Conservation (phyloP, 2,797 vertebrate genomes). For the Spheniscus humboldti region DNA sequence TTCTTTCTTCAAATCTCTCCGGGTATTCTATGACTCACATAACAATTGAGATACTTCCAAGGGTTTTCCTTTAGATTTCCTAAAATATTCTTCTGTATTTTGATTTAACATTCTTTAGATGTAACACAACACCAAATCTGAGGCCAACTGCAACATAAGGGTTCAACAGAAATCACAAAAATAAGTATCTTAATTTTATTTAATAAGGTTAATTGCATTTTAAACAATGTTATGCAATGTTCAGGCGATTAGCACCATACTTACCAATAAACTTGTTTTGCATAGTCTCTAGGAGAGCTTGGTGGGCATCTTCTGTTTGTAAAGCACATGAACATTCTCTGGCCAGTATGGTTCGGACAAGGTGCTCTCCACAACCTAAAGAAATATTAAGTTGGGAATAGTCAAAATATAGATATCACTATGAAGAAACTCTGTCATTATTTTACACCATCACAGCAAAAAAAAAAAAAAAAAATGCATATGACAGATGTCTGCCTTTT, state of each 20-base stretch:
- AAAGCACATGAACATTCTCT: conserved; percentile 95
- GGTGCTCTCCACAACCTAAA: conserved; percentile 97
- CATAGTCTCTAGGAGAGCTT: conserved; percentile 97
- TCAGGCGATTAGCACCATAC: conserved; percentile 50
- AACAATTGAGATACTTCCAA: conserved; percentile 41
- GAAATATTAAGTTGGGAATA: conserved; percentile 23
- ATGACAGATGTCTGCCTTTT: neutral
- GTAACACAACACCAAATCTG: neutral
- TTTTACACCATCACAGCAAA: neutral
- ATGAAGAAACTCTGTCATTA: neutral
- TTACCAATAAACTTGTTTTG: conserved; percentile 99
- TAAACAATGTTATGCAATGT: neutral
- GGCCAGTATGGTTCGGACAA: conserved; percentile 96
- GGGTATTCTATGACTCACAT: conserved; percentile 37
- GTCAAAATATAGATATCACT: neutral
- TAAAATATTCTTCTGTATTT: conserved; percentile 17
- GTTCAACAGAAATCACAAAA: neutral
- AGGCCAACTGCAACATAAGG: neutral
- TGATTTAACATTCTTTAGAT: conserved; percentile 19
- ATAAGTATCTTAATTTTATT: neutral
- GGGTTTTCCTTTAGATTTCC: conserved; percentile 29
- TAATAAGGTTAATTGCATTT: neutral
- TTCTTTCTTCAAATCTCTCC: conserved; percentile 1
- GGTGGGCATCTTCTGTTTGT: conserved; percentile 96
- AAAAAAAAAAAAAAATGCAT: too few species aligned